Base-by-base conservation (phyloP, 2,888 invertebrate genomes). In the Agrotis puta region DNA sequence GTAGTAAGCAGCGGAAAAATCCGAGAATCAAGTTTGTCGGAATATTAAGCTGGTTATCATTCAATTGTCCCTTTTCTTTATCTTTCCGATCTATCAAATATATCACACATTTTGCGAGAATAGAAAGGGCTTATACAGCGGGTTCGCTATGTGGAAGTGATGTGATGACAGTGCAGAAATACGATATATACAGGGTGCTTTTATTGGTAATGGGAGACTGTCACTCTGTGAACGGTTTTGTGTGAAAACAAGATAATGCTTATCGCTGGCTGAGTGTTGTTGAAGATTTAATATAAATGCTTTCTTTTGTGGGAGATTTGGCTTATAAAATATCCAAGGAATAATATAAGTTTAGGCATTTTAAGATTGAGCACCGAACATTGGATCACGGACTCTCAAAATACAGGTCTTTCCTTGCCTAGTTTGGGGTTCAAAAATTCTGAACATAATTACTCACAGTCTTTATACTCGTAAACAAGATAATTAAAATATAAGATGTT, bases 171-270 rank as follows among this genome's bases (percentile, higher is more conserved):
- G 64, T 58, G 76, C 65, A 80, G 43, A 78, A 58, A 74, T 62
- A 67, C 65, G 57, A 64, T 70, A 74, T 71, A 80, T 18, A 77
- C 56, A 50, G 50, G 61, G 7, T 67, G 54, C 27, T 68, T 51
- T 68, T 74, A 70, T 82, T 82, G 79, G 69, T 75, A 82, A 82
- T 59, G 56, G 67, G 70, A 75, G 53, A 27, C 68, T 62, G 75
- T 74, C 72, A 82, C 48, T 70, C 64, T 56, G 59, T 56, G 45
- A 63, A 70, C 16, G 66, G 56, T 59, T 69, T 69, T 67, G 54
- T 70, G 51, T 58, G 57, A 48, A 24, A 79, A 68, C 51, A 75
- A 69, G 65, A 79, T 68, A 62, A 67, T 18, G 77, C 20, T 61
- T 33, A 63, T 22, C 24, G 14, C 6, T 1, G 2, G n/a, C 43